Evolutionary conservation across 2,113 vertebrate species (phyloP).

Genomic region (Sinocyclocheilus anshuiensis): DNA sequence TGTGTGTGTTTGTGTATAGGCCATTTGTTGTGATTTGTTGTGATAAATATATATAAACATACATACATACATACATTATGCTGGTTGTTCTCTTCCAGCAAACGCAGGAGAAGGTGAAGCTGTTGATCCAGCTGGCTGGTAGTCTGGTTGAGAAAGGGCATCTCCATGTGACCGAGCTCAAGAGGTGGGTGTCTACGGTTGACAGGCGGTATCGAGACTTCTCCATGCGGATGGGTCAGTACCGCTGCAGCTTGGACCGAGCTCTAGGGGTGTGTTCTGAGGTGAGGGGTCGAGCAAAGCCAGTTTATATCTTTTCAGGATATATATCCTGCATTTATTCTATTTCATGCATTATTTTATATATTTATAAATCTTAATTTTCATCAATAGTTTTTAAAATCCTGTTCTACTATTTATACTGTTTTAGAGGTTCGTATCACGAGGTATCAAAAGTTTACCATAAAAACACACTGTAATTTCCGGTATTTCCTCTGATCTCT

Average conservation of each 20-base stretch:
- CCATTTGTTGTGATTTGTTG: no score
- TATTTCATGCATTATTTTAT: background rate
- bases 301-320: background rate
- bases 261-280: conserved; percentile 90
- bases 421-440: background rate
- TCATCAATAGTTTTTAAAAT: background rate
- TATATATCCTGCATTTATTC: background rate
- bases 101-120: conserved; percentile 97
- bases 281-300: conserved; percentile 69
- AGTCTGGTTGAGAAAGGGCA: conserved; percentile 98
- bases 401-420: background rate
- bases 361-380: background rate
- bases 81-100: conserved; percentile 74
- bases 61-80: background rate
- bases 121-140: conserved; percentile 94
- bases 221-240: conserved; percentile 92
- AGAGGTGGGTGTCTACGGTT: conserved; percentile 92
- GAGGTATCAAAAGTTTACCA: background rate
- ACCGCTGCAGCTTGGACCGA: conserved; percentile 89
- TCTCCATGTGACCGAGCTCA: conserved; percentile 90
- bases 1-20: no score
- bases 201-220: conserved; percentile 97
- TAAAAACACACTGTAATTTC: background rate
- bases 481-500: conserved; percentile 2
- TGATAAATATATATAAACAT: no score